Conservation (phyloP, 2,888 invertebrate species). For the Pyrrhosoma nymphula region DNA sequence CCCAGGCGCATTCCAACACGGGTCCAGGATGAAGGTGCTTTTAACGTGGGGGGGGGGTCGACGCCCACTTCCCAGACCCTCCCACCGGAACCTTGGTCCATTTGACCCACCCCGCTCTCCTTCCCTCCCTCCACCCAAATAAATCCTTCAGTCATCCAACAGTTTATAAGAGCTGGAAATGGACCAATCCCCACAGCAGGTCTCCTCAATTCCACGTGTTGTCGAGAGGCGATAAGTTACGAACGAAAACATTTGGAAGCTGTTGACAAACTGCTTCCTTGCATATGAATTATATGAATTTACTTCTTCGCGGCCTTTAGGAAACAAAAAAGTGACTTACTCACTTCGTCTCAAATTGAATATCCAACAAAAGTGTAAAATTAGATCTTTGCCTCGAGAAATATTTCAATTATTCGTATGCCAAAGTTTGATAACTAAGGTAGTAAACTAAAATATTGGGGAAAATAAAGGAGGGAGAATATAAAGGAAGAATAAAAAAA, state of each 20-base stretch:
- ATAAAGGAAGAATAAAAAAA: no score
- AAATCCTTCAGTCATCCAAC: background rate
- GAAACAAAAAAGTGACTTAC: no score
- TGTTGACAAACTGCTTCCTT: background rate
- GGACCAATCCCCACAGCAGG: background rate
- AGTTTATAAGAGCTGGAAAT: background rate
- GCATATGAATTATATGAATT: no score
- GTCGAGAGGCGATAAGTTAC: background rate
- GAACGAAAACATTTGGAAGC: background rate
- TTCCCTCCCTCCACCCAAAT: background rate
- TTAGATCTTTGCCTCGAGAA: no score
- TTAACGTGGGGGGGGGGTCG: background rate
- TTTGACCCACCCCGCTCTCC: background rate
- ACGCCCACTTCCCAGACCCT: background rate
- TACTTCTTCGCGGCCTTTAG: no score
- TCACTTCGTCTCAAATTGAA: no score
- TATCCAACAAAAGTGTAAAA: no score
- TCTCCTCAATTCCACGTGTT: background rate
- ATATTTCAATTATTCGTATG: no score
- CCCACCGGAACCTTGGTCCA: background rate
- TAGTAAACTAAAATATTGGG: no score
- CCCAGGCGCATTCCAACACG: background rate
- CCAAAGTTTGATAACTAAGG: no score
- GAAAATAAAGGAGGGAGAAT: no score
- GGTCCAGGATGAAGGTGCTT: background rate